Evolutionary conservation across 1,140 invertebrate species (phyloP).

Genomic region (Plectrocnemia conspersa): DNA sequence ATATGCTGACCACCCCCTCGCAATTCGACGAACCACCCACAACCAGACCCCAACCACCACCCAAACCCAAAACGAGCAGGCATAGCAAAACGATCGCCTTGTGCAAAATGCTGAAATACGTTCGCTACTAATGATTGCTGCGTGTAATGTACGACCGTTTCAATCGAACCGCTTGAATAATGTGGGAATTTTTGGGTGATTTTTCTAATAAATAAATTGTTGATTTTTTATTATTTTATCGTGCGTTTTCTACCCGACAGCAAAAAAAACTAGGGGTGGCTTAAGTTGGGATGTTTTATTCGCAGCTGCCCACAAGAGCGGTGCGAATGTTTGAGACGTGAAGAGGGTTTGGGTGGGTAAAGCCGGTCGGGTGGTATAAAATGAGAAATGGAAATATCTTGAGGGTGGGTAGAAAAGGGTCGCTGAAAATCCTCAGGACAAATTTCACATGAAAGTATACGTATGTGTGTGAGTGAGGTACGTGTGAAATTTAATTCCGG

Average conservation of each 20-base stretch:
- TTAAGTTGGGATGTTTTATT: no score
- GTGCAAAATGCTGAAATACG: conserved; percentile 36
- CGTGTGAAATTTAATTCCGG: no score
- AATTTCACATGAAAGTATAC: no score
- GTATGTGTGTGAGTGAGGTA: no score
- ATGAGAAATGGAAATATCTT: conserved; percentile 14
- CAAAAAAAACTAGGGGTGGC: no score
- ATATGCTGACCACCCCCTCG: background rate
- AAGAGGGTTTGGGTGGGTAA: conserved; percentile 7
- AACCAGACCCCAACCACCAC: background rate
- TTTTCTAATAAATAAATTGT: no score
- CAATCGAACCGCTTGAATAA: no score
- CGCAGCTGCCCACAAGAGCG: conserved; percentile 4
- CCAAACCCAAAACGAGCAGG: no score
- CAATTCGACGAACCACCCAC: background rate
- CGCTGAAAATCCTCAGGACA: background rate
- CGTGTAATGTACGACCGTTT: conserved; percentile 14
- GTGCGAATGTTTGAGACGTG: conserved; percentile 22
- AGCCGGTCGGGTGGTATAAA: background rate
- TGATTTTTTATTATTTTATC: no score
- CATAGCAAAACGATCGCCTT: conserved; percentile 30
- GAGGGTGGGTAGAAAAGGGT: conserved; percentile 8
- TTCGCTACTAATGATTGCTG: conserved; percentile 32
- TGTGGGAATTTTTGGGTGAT: no score
- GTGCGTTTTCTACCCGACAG: no score